Evolutionary conservation across 2,888 invertebrate genomes (phyloP), one percentile per base, ranked within the genome.

Genomic region (Eretmocerus hayati): DNA sequence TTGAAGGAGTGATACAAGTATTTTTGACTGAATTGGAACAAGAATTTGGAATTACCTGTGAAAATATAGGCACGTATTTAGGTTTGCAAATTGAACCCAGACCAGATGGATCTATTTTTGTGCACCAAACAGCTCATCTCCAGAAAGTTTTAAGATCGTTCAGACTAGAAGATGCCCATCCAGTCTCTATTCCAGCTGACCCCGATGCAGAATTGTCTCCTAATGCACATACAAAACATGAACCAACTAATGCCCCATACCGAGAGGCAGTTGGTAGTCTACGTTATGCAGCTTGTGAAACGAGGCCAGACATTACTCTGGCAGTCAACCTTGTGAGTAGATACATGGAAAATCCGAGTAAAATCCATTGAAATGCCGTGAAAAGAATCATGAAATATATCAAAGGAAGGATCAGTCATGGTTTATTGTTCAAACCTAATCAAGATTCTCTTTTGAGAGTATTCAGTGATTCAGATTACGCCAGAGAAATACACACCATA

Each of bases 381-480:
- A 46, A 32, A 15, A 38, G 30, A 16, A 18, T 39, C 16, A 15
- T 35, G 26, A 26, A 26, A 26, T 26, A 26, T 11, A 6, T 26
- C 8, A 26, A 26, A 11, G 26, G 26, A 11, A 35, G 16, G 6
- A 26, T 26, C 6, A 6, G 11, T 26, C 26, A 26, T 26, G 26
- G 26, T 26, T 26, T 26, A 26, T 20, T 15, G 23, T 44, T 55
- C 1, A 49, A 46, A 48, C 21, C 37, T 3, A 9, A 6, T 11
- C 8, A 11, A 9, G 13, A 23, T n/a, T 38, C 23, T 42, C 50
- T 52, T 30, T 54, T 4, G 32, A 37, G 15, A 57, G 57, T 26
- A n/a, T 66, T 62, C 52, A 58, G 58, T 63, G 69, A 67, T 48
- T 65, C 65, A 38, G 58, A 60, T 50, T 67, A 62, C 63, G 66